phyloP scores from a whole-genome alignment of 1,140 invertebrate species.

The Drosophila nannoptera region DNA sequence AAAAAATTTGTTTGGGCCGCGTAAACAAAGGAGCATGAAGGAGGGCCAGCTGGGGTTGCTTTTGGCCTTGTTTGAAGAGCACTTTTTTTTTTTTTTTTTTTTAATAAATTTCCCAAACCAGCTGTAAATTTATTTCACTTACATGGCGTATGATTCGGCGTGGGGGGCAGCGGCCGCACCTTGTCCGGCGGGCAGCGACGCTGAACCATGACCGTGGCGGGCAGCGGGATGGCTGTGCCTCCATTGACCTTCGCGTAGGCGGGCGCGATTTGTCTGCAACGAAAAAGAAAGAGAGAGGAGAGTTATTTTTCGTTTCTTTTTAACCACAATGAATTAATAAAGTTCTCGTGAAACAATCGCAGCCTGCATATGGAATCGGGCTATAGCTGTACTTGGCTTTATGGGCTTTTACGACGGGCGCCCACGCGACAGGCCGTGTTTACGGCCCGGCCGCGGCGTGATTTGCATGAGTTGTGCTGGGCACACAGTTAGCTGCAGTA shows the following conservation, averaged over 20 bases:
- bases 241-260: constrained; percentile 82
- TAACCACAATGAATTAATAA: constrained; percentile 9
- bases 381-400: constrained; percentile 17
- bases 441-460: constrained; percentile 33
- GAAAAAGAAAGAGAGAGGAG: constrained; percentile 2
- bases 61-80: constrained; percentile 32
- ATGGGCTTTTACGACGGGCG: constrained; percentile 40
- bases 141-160: constrained; percentile 82
- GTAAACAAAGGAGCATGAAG: constrained; percentile 49
- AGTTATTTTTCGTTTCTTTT: constrained; percentile 6
- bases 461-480: constrained; percentile 40
- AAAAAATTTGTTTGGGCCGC: constrained; percentile 63
- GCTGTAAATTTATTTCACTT: constrained; percentile 51
- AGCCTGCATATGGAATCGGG: constrained; percentile 5
- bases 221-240: constrained; percentile 85
- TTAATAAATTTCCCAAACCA: constrained; percentile 65
- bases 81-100: constrained; percentile 60
- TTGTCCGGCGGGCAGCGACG: constrained; percentile 87
- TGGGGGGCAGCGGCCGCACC: constrained; percentile 84
- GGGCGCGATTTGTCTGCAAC: constrained; percentile 83
- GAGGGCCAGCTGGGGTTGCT: constrained; percentile 12
- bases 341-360: neutral
- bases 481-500: constrained; percentile 22
- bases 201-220: constrained; percentile 86
- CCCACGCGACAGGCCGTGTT: constrained; percentile 34